Evolutionary conservation across 1,140 invertebrate species (phyloP).

Genomic region (Druon quercuslanigerum): DNA sequence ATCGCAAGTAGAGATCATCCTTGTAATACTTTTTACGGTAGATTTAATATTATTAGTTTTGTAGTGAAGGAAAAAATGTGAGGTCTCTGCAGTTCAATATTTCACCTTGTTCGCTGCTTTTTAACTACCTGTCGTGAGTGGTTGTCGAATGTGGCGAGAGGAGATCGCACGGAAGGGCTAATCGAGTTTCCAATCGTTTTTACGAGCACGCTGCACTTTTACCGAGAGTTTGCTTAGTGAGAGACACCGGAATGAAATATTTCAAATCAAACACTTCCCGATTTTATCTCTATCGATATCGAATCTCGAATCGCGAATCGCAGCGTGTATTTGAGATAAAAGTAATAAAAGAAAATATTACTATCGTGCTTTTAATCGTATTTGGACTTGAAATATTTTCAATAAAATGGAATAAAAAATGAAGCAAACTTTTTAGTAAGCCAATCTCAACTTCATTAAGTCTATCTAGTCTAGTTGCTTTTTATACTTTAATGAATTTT

Average conservation of each 20-base stretch:
- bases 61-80: neutral
- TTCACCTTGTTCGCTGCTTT: constrained; percentile 17
- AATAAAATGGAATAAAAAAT: no score
- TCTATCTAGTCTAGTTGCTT: no score
- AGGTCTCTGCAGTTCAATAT: constrained; percentile 18
- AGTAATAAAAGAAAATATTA: neutral
- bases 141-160: constrained; percentile 18
- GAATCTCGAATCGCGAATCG: neutral
- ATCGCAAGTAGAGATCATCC: neutral
- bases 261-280: constrained; percentile 21
- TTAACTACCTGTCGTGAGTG: constrained; percentile 1
- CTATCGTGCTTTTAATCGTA: no score
- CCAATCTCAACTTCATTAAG: no score
- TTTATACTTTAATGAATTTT: no score
- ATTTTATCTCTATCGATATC: constrained; percentile 26
- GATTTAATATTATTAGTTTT: neutral
- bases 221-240: constrained; percentile 11
- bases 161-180: constrained; percentile 17
- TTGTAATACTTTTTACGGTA: constrained; percentile 6
- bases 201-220: neutral
- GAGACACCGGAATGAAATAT: constrained; percentile 20
- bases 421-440: no score
- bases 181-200: constrained; percentile 26
- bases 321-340: neutral
- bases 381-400: no score